Conservation (phyloP, 2,113 vertebrate genomes). For the Patagioenas fasciata region DNA sequence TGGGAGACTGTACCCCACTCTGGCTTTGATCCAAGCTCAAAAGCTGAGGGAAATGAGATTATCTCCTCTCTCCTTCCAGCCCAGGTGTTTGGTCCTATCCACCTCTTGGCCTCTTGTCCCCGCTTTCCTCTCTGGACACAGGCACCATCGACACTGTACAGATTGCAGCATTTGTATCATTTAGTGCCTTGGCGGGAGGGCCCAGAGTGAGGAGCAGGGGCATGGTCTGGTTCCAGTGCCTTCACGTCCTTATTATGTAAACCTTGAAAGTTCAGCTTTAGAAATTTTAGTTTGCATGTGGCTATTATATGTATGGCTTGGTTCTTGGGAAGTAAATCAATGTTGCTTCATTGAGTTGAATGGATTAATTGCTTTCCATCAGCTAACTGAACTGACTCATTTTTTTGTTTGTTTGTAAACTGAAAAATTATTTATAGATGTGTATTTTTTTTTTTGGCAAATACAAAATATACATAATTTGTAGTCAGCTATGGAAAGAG, state of each 20-base stretch:
- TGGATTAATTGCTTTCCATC: background rate
- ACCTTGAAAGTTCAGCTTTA: background rate
- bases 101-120: background rate
- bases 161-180: background rate
- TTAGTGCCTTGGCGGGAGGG: background rate
- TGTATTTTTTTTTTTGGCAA: background rate
- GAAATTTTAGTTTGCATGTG: background rate
- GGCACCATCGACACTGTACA: background rate
- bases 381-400: background rate
- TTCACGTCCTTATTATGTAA: background rate
- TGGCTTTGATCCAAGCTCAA: background rate
- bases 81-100: background rate
- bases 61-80: background rate
- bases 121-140: background rate
- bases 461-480: background rate
- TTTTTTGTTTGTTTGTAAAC: background rate
- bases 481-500: background rate
- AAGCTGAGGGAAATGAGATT: background rate
- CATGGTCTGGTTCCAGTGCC: background rate
- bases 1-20: background rate
- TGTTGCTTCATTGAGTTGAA: background rate
- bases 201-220: background rate
- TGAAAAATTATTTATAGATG: background rate
- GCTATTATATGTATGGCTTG: background rate
- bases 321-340: background rate